Percentiles rank a stretch among this genome's conserved stretches.
phyloP scores from a whole-genome alignment of 2,888 invertebrate species.

The Keiferia lycopersicella region DNA sequence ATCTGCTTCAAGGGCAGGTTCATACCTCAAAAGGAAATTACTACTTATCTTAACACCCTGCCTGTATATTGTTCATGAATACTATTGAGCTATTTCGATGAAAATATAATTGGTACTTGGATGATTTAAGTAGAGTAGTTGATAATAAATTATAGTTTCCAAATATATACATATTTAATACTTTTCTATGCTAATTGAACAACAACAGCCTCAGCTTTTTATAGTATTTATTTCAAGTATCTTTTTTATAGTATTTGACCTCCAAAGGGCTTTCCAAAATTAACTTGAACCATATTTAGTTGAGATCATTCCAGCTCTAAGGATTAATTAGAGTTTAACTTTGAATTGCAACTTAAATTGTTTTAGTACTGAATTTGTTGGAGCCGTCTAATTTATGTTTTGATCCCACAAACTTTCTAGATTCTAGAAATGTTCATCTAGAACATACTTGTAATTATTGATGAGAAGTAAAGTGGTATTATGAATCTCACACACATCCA shows the following conservation, averaged over 20 bases:
- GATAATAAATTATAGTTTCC: no score
- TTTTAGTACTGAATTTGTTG: conserved; percentile 2
- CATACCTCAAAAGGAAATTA: no score
- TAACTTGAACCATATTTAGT: neutral
- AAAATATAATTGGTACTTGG: no score
- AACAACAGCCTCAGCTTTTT: neutral
- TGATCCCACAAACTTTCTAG: neutral
- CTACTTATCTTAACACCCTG: no score
- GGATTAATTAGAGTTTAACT: conserved; percentile 17
- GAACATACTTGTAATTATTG: neutral
- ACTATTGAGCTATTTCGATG: no score
- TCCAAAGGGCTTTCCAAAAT: neutral
- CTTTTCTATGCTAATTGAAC: no score
- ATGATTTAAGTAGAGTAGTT: no score
- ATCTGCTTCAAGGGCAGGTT: no score
- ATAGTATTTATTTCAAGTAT: neutral
- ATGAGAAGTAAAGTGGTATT: neutral
- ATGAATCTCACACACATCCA: no score
- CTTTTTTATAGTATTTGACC: neutral
- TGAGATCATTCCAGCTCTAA: neutral
- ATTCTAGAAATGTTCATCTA: no score
- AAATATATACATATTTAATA: no score
- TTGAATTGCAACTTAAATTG: conserved; percentile 26
- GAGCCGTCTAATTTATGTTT: neutral
- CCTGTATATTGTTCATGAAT: no score